Percentiles rank a stretch among this genome's conserved stretches.
Evolutionary conservation across 2,888 invertebrate genomes (phyloP).

Genomic region (Aporophyla lueneburgensis): DNA sequence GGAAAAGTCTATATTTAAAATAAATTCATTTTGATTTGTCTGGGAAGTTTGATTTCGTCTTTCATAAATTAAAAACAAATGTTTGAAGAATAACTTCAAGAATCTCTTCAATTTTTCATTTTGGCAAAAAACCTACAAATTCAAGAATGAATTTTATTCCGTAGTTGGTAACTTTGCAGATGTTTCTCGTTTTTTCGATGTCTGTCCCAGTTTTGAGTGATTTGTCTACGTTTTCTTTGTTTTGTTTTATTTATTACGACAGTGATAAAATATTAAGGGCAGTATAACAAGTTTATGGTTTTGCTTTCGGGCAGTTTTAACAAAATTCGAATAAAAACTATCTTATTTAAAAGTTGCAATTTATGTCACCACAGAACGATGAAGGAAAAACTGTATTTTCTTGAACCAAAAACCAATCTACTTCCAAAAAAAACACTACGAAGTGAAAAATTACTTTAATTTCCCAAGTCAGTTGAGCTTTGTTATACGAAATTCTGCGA

Average conservation of each 20-base stretch:
- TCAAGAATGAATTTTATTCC: background rate
- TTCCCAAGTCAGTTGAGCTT: no score
- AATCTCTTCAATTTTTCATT: constrained; percentile 3
- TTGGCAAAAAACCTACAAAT: background rate
- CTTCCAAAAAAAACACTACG: no score
- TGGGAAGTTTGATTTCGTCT: background rate
- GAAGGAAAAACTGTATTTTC: no score
- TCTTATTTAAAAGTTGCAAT: background rate
- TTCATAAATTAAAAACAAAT: background rate
- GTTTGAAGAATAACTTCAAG: background rate
- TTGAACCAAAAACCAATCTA: no score
- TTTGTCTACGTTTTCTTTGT: background rate
- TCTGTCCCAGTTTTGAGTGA: background rate
- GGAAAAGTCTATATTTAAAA: background rate
- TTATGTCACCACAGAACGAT: background rate
- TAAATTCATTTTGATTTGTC: constrained; percentile 2
- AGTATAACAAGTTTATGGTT: no score
- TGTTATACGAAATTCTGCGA: no score
- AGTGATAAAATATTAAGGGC: background rate
- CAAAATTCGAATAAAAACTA: background rate
- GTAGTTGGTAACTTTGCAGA: constrained; percentile 10
- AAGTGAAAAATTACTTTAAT: no score
- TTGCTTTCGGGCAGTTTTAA: no score
- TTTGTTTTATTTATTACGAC: background rate
- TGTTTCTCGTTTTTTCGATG: background rate